Base-by-base conservation (phyloP, 2,888 invertebrate species). In the Orgyia antiqua region DNA sequence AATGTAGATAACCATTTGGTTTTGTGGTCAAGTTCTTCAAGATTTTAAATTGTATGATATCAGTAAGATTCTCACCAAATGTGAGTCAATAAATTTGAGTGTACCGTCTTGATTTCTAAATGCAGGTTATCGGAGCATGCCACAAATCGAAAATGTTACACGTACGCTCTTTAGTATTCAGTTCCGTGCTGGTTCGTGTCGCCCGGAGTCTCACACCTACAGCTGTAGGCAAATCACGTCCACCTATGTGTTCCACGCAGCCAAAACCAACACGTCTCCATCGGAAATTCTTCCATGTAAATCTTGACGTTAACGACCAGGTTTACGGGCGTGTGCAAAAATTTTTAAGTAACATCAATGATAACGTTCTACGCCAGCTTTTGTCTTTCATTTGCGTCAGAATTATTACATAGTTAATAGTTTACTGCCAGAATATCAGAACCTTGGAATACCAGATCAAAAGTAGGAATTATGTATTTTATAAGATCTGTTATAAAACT, bases 61-160 rank as follows among this genome's bases (percentile, higher is more conserved):
- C 13, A 39, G 48, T 58, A 68, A 66, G 66, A 67, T 71, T 74
- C 68, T 54, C 66, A 66, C 58, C 52, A 57, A 76, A 79, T 70
- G 73, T 71, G 75, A 74, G 76, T 75, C 73, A 67, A 79, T 82
- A 82, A 80, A 83, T 83, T 80, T 72, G 58, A 62, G 60, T 76
- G 71, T 69, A 73, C 61, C 68, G 65, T 60, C 69, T 78, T 80
- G 77, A 77, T 84, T 82, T 79, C 82, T 73, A 73, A 84, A 83
- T 83, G 82, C 77, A 76, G 84, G 84, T 84, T 84, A 86, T 86
- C 84, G 77, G 83, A 74, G 74, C 72, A 77, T 74, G 75, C 75
- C 78, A 73, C 78, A 79, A 79, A 83, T 83, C 74, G 78, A 68
- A 75, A 72, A 63, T 74, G 79, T 64, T 67, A 78, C 76, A 73